Conservation (phyloP, 1,140 invertebrate species). For the Aethina tumida region DNA sequence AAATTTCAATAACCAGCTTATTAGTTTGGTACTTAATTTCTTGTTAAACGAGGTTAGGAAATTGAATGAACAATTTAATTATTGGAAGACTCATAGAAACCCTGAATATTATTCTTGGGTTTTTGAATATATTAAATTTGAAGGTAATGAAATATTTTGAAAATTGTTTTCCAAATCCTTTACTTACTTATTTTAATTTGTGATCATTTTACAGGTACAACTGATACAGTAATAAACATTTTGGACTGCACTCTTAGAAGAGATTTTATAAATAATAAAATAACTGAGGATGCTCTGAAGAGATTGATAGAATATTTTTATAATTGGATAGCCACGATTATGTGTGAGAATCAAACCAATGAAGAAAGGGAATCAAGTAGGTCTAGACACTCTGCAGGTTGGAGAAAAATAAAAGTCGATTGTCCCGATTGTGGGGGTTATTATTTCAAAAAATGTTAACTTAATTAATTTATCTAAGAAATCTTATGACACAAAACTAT, state of each 20-base stretch:
- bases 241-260: conserved; percentile 12
- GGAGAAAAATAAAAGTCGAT: conserved; percentile 3
- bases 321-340: conserved; percentile 11
- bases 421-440: conserved; percentile 13
- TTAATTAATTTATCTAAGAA: too few relatives aligned
- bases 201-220: conserved; percentile 6
- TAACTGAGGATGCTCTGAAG: conserved; percentile 5
- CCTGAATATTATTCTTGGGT: too few relatives aligned
- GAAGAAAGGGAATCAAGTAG: conserved; percentile 2
- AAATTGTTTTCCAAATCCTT: too few relatives aligned
- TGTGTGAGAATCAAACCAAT: conserved; percentile 6
- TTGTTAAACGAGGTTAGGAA: too few relatives aligned
- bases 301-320: conserved; percentile 10
- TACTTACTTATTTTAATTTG: conserved; percentile 9
- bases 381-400: conserved; percentile 4
- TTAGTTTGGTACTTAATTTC: too few relatives aligned
- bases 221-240: conserved; percentile 6
- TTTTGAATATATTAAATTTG: conserved; percentile 12
- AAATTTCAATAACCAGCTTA: too few relatives aligned
- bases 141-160: conserved; percentile 8
- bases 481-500: too few relatives aligned
- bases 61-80: too few relatives aligned
- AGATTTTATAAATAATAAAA: conserved; percentile 9
- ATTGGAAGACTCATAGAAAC: too few relatives aligned
- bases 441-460: too few relatives aligned